A percentile compares a stretch with the other conserved stretches of the same genome.
Evolutionary conservation across 2,888 invertebrate species (phyloP).

Genomic region (Cephus rjabovi): DNA sequence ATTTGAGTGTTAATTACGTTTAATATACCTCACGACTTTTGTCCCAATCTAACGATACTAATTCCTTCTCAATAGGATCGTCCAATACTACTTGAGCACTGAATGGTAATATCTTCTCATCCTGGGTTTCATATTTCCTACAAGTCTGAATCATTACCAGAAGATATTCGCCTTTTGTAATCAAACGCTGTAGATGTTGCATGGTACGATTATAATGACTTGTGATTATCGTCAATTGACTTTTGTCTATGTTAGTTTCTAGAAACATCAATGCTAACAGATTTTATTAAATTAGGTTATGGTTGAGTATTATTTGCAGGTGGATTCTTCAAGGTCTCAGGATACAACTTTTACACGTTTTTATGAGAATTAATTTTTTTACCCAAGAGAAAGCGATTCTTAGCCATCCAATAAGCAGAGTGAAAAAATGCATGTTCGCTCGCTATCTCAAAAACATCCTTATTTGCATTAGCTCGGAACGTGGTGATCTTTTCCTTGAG

Average conservation of each 20-base stretch:
- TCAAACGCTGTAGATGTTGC: constrained; percentile 33
- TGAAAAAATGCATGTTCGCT: constrained; percentile 42
- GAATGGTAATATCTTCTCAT: constrained; percentile 44
- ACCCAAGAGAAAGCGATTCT: constrained; percentile 44
- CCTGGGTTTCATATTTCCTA: constrained; percentile 49
- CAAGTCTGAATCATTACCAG: constrained; percentile 43
- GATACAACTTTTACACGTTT: not conserved
- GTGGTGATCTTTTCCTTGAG: constrained; percentile 34
- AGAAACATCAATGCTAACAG: constrained; percentile 10
- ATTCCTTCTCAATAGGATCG: constrained; percentile 1
- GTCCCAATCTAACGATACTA: constrained; percentile 6
- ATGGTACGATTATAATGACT: constrained; percentile 39
- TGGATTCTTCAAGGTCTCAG: not conserved
- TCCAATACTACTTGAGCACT: not conserved
- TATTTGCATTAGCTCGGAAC: constrained; percentile 20
- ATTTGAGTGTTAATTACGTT: not conserved
- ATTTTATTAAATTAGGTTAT: not conserved
- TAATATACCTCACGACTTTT: constrained; percentile 11
- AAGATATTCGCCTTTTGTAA: constrained; percentile 41
- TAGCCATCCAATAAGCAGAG: constrained; percentile 33
- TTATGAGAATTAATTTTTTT: not conserved
- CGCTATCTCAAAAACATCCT: constrained; percentile 34
- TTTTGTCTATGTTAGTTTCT: constrained; percentile 46
- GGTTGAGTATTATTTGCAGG: not conserved
- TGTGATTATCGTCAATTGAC: constrained; percentile 36